Conservation (phyloP, 2,888 invertebrate species). For the Gastrophysa polygoni region DNA sequence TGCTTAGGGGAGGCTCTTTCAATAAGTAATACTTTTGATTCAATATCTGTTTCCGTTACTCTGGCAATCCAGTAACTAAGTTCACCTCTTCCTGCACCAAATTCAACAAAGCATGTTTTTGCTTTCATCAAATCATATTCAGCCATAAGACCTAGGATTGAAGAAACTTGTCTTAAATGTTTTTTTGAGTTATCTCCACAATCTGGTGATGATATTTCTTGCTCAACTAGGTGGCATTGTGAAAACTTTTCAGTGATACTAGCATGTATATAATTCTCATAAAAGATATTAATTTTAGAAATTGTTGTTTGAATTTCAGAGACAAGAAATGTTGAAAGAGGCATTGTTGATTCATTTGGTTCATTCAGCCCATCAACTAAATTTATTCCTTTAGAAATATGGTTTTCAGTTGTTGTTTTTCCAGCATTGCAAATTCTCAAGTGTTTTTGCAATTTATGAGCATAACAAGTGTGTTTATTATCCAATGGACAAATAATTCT, state of each 20-base stretch:
- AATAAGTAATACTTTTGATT: neutral
- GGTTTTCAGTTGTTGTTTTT: slow-evolving; percentile 60
- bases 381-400: slow-evolving; percentile 63
- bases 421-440: slow-evolving; percentile 76
- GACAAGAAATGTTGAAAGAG: slow-evolving; percentile 56
- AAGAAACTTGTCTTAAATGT: slow-evolving; percentile 80
- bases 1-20: slow-evolving; percentile 74
- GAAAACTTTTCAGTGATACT: slow-evolving; percentile 55
- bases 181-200: slow-evolving; percentile 70
- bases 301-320: slow-evolving; percentile 56
- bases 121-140: slow-evolving; percentile 64
- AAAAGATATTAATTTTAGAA: slow-evolving; percentile 57
- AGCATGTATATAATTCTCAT: slow-evolving; percentile 41
- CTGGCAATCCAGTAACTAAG: slow-evolving; percentile 78
- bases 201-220: slow-evolving; percentile 61
- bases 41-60: slow-evolving; percentile 60
- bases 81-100: slow-evolving; percentile 92
- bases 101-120: slow-evolving; percentile 79
- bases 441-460: slow-evolving; percentile 71
- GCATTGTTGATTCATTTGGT: slow-evolving; percentile 38
- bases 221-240: slow-evolving; percentile 59
- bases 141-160: slow-evolving; percentile 74
- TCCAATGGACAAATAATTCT: slow-evolving; percentile 72
- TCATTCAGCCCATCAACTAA: slow-evolving; percentile 45
- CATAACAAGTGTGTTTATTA: slow-evolving; percentile 73